Evolutionary conservation across 2,888 invertebrate genomes (phyloP), one percentile per base, ranked within the genome.

Genomic region (Zootermopsis nevadensis): DNA sequence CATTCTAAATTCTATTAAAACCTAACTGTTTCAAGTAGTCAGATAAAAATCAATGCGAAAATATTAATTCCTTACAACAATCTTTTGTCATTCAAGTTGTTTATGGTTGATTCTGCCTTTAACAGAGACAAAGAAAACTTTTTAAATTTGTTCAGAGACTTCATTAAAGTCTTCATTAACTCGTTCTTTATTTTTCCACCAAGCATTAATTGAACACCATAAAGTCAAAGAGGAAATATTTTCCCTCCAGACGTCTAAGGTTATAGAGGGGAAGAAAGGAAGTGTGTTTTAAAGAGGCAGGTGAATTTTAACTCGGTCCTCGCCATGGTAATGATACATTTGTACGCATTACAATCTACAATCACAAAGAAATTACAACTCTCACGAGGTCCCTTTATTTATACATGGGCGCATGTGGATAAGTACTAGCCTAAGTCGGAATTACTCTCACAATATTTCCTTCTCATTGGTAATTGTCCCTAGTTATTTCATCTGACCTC

Each of bases 281-380:
- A 48, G 60, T n/a, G 60, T 60, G n/a, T n/a, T 48, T 3, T 60
- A 60, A 69, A 31, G 33, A 33, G 31, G 33, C 69, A 60, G 69
- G 69, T 69, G 69, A 10, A 69, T 69, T 33, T 69, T 69, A 69
- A 69, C 69, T 69, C 69, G 30, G 24, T 30, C 33, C 69, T 30
- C 31, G 33, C 69, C 22, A 31, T 33, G 12, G 69, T 33, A 69
- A 69, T 69, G 33, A 69, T 33, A 69, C 31, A 31, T 12, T 33
- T 66, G 30, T 66, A 66, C n/a, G 19, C 48, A 48, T 3, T 60
- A 33, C 0, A 2, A 22, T 31, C 69, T 69, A 33, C 33, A 69
- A 69, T 69, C 33, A 22, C 33, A 24, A 69, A 69, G 33, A 30
- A 69, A 69, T 69, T 69, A 33, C 69, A 33, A 15, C n/a, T 27